Evolutionary conservation across 2,113 vertebrate genomes (phyloP), one percentile per base, ranked within the genome.

Genomic region (Phrynosoma platyrhinos): DNA sequence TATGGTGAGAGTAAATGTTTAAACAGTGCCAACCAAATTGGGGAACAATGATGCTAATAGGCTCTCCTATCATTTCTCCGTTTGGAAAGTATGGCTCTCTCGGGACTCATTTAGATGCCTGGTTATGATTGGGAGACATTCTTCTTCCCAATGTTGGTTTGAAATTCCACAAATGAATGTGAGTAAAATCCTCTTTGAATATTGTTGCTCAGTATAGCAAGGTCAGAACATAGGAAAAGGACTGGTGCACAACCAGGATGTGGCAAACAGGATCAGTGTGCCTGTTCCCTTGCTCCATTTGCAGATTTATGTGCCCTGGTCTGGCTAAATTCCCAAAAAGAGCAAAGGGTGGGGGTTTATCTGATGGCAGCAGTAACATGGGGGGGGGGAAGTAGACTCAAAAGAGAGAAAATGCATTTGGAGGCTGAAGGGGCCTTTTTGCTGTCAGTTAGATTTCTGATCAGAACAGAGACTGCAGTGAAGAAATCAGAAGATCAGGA

Each of bases 1-100:
- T 89, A 78, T 52, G 76, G 88, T 90, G 71, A 83, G 0, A 83
- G 64, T 27, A 82, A 79, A 77, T 86, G 81, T 66, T 74, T 80
- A 89, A 90, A 53, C 40, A 78, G 62, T 32, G 83, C 82, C 64
- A 77, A 52, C 85, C 30, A n/a, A 88, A 52, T 66, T 23, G 42
- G 64, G 78, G 40, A 85, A 87, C 86, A 30, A 1, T 55, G 79
- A 80, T 81, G 10, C 84, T 92, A 86, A 90, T 94, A 90, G 93
- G 90, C 87, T 92, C 89, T 79, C 21, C 69, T 89, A 90, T 88
- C 90, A 81, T 83, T 91, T 82, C 16, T 20, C 36, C 84, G 88
- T 84, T 89, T 89, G 91, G 89, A 94, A 95, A 94, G 91, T 66
- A 83, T 90, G 94, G 91, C 66, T 80, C 69, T 85, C 88, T 90